A percentile compares a stretch with the other conserved stretches of the same genome.
phyloP scores from a whole-genome alignment of 2,113 vertebrate genomes.

The Nestor notabilis region DNA sequence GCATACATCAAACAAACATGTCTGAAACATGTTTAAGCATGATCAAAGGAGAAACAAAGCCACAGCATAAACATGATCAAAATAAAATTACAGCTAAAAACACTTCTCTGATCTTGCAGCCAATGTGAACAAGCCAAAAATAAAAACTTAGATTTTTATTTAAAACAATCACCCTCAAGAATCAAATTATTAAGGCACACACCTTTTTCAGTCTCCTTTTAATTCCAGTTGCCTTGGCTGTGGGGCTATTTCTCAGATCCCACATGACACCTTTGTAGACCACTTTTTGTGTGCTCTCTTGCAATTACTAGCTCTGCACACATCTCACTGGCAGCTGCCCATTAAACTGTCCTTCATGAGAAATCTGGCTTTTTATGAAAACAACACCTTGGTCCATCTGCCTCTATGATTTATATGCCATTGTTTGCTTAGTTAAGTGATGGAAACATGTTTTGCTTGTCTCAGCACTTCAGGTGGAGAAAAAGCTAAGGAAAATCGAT shows the following conservation, averaged over 20 bases:
- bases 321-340: slow-evolving; percentile 71
- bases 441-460: slow-evolving; percentile 68
- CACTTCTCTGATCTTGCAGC: slow-evolving; percentile 65
- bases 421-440: slow-evolving; percentile 72
- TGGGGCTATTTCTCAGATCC: slow-evolving; percentile 30
- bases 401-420: slow-evolving; percentile 67
- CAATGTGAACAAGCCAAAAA: slow-evolving; percentile 64
- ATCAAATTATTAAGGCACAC: slow-evolving; percentile 34
- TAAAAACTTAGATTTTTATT: slow-evolving; percentile 40
- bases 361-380: slow-evolving; percentile 73
- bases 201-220: slow-evolving; percentile 40
- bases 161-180: slow-evolving; percentile 37
- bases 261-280: slow-evolving; percentile 55
- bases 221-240: slow-evolving; percentile 21
- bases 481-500: slow-evolving; percentile 30
- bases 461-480: slow-evolving; percentile 52
- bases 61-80: slow-evolving; percentile 63
- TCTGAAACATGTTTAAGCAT: slow-evolving; percentile 61
- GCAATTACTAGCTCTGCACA: slow-evolving; percentile 68
- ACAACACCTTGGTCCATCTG: slow-evolving; percentile 71
- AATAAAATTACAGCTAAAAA: slow-evolving; percentile 64
- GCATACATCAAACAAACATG: slow-evolving; percentile 71
- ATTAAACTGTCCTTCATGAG: slow-evolving; percentile 77
- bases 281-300: slow-evolving; percentile 51
- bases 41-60: slow-evolving; percentile 74